These are phyloP conservation scores for Botrylloides violaceus DNA, from an alignment of 23 tunicate genomes.

Conservation along the genomic window DNA sequence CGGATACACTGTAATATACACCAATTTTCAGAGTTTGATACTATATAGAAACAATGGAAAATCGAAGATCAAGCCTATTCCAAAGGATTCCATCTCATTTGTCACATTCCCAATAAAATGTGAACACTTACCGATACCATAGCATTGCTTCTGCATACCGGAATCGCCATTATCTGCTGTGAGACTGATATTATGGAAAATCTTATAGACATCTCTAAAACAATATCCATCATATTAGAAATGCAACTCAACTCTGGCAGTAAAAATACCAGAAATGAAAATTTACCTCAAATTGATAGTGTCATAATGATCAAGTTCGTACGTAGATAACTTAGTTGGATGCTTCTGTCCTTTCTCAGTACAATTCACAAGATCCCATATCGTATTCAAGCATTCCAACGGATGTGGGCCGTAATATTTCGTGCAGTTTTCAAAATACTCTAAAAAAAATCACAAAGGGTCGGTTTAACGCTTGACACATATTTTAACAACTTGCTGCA, in stretches of 20 bases:
- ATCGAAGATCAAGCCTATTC: neutral
- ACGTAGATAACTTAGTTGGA: too few species aligned
- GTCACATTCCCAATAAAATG: neutral
- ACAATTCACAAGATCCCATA: too few species aligned
- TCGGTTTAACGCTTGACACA: too few species aligned
- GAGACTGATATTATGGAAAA: neutral
- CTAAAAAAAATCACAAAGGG: too few species aligned
- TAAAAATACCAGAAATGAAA: too few species aligned
- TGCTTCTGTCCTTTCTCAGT: too few species aligned
- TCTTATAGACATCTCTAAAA: neutral
- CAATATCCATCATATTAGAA: too few species aligned
- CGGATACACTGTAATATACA: neutral
- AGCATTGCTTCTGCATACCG: neutral
- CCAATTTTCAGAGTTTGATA: too few species aligned
- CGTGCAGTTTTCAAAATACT: conserved; percentile 2
- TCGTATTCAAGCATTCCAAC: conserved; percentile 13
- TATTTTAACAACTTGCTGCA: neutral
- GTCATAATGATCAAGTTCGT: too few species aligned
- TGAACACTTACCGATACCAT: conserved; percentile 1
- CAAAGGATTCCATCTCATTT: conserved; percentile 5
- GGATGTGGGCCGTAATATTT: conserved; percentile 25
- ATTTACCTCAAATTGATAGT: too few species aligned
- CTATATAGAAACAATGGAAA: neutral
- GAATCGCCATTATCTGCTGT: neutral
- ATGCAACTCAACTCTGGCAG: too few species aligned